These are phyloP conservation scores for Drosophila orosa DNA, from an alignment of 1,140 invertebrate species.

Conservation along the genomic window DNA sequence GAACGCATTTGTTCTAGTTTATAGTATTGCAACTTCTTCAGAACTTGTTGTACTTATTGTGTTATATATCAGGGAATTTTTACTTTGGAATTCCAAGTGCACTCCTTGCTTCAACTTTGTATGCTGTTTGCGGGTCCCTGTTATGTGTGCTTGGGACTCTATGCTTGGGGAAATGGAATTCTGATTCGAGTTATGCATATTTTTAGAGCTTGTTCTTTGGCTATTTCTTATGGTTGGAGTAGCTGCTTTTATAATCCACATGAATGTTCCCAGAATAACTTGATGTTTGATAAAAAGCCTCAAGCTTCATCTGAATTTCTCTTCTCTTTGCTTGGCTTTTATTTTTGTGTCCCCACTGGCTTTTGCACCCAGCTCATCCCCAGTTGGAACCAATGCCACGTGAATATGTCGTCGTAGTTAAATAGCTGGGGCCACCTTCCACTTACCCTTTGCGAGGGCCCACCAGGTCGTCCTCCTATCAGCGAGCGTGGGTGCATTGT, in stretches of 20 bases:
- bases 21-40: neutral
- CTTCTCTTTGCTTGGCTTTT: neutral
- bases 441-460: slow-evolving; percentile 3
- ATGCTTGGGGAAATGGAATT: neutral
- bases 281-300: neutral
- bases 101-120: neutral
- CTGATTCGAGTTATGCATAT: neutral
- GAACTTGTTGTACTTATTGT: neutral
- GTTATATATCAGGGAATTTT: neutral
- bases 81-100: neutral
- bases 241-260: neutral
- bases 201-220: neutral
- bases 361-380: neutral
- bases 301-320: neutral
- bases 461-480: neutral
- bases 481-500: neutral
- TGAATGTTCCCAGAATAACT: neutral
- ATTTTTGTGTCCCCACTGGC: neutral
- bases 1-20: neutral
- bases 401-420: slow-evolving; percentile 12
- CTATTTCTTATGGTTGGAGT: neutral
- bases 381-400: slow-evolving; percentile 10
- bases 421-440: slow-evolving; percentile 2
- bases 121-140: no score
- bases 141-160: neutral